phyloP scores from a whole-genome alignment of 1,140 invertebrate genomes.

The Helicoverpa zea region DNA sequence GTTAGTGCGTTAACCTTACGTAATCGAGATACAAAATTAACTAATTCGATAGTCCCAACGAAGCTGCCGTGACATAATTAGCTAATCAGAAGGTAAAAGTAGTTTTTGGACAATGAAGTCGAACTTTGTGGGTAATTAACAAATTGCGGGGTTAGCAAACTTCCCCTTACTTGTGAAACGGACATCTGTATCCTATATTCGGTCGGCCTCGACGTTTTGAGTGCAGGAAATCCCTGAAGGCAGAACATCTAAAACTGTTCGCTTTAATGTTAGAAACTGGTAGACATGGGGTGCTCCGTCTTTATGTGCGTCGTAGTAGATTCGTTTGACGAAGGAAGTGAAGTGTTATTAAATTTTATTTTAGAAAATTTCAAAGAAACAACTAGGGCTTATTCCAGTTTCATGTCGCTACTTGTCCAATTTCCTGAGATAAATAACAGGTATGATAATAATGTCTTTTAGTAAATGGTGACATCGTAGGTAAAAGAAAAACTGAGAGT shows the following conservation, averaged over 20 bases:
- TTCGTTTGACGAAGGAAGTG: too few species aligned
- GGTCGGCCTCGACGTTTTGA: conserved; percentile 30
- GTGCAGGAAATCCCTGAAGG: conserved; percentile 35
- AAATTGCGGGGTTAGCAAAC: conserved; percentile 26
- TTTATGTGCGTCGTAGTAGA: background rate
- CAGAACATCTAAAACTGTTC: conserved; percentile 28
- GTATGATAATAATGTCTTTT: too few species aligned
- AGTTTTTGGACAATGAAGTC: conserved; percentile 25
- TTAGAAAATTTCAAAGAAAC: too few species aligned
- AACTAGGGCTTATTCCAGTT: too few species aligned
- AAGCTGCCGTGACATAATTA: conserved; percentile 39
- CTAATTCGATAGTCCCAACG: conserved; percentile 48
- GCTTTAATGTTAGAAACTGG: conserved; percentile 12
- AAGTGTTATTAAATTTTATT: too few species aligned
- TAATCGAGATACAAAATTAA: conserved; percentile 53
- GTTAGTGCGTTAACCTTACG: conserved; percentile 48
- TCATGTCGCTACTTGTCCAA: too few species aligned
- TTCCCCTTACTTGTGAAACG: conserved; percentile 12
- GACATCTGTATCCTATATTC: conserved; percentile 27
- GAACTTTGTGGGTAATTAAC: conserved; percentile 31
- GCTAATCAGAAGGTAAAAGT: conserved; percentile 39
- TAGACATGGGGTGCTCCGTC: background rate
- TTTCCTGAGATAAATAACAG: too few species aligned
- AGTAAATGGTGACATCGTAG: too few species aligned
- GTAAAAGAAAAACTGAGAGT: too few species aligned